phyloP scores from a whole-genome alignment of 2,888 invertebrate genomes.

The Clunio marinus region DNA sequence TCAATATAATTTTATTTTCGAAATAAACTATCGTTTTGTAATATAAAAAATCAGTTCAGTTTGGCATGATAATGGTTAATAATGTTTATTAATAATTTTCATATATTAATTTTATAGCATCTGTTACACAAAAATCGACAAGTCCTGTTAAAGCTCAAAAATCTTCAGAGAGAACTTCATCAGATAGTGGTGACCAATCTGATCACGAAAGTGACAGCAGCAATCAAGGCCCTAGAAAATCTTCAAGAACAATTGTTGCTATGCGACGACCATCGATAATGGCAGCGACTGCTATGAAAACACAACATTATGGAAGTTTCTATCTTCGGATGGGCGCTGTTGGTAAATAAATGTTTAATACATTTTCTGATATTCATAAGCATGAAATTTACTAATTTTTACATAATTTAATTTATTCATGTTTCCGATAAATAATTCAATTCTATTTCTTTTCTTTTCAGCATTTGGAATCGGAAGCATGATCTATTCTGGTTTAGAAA shows the following conservation, averaged over 20 bases:
- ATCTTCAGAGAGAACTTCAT: constrained; percentile 45
- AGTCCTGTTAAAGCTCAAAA: constrained; percentile 41
- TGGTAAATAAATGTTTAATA: constrained; percentile 55
- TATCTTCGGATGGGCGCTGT: constrained; percentile 91
- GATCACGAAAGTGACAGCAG: constrained; percentile 51
- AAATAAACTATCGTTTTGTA: too few species aligned
- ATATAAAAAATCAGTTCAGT: too few species aligned
- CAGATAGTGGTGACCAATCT: constrained; percentile 60
- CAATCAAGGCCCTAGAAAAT: constrained; percentile 44
- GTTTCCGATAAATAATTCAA: constrained; percentile 11
- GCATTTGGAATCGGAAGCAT: constrained; percentile 96
- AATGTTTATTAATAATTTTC: neutral
- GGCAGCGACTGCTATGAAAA: constrained; percentile 55
- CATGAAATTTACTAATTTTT: neutral
- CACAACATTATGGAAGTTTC: constrained; percentile 85
- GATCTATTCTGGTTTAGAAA: constrained; percentile 93
- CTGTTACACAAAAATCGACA: constrained; percentile 40
- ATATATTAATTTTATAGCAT: too few species aligned
- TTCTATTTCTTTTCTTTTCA: too few species aligned
- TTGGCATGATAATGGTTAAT: too few species aligned
- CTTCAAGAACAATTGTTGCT: constrained; percentile 50
- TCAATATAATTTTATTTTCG: too few species aligned
- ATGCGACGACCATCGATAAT: constrained; percentile 53
- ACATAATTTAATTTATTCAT: neutral
- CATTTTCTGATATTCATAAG: constrained; percentile 13